Conservation (phyloP, 2,797 vertebrate genomes). For the Pempheris klunzingeri region DNA sequence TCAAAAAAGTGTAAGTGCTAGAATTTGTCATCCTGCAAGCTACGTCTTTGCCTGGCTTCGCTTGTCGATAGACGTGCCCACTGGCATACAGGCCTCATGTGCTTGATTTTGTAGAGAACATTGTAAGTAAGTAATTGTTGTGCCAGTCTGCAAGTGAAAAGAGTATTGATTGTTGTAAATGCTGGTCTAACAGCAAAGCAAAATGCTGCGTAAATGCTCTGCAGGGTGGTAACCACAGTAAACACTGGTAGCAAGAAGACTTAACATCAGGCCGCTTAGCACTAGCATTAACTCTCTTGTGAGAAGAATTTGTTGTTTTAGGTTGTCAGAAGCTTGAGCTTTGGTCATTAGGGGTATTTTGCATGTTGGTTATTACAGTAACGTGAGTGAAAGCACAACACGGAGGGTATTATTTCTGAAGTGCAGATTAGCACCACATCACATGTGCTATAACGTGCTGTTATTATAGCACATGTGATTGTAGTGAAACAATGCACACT, state of each 20-base stretch:
- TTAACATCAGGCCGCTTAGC: slow-evolving; percentile 34
- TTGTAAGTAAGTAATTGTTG: slow-evolving; percentile 59
- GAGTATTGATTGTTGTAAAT: slow-evolving; percentile 62
- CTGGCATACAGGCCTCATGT: slow-evolving; percentile 12
- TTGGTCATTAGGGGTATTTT: slow-evolving; percentile 28
- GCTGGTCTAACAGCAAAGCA: slow-evolving; percentile 46
- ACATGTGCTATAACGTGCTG: slow-evolving; percentile 21
- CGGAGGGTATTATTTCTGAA: slow-evolving; percentile 31
- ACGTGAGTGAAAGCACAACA: slow-evolving; percentile 21
- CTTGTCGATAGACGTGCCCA: slow-evolving; percentile 27
- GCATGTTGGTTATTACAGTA: slow-evolving; percentile 26
- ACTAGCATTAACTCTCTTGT: slow-evolving; percentile 19
- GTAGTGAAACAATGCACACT: slow-evolving; percentile 24
- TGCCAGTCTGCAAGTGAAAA: slow-evolving; percentile 51
- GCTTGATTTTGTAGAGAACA: slow-evolving; percentile 44
- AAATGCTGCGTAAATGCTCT: slow-evolving; percentile 49
- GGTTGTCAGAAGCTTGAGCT: slow-evolving; percentile 41
- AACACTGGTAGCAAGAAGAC: slow-evolving; percentile 35
- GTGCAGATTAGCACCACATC: slow-evolving; percentile 41
- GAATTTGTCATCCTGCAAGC: neutral
- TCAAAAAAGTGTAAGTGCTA: neutral
- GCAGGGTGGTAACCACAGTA: slow-evolving; percentile 36
- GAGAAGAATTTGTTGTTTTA: slow-evolving; percentile 34
- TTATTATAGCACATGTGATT: slow-evolving; percentile 19
- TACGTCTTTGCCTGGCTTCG: neutral